Conservation (phyloP, 2,888 invertebrate species). For the Macaria notata region DNA sequence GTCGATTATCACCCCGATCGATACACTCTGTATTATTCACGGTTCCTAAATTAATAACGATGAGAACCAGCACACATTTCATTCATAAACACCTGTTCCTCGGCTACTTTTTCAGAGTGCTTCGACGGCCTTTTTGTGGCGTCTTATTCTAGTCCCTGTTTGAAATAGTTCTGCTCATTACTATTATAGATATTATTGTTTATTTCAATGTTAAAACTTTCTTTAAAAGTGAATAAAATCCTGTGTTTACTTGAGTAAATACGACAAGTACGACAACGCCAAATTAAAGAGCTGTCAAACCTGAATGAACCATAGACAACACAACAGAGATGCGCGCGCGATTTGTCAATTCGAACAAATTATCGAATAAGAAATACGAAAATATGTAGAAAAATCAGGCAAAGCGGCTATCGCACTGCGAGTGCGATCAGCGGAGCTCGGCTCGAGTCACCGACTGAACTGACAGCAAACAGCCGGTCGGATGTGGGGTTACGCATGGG, state of each 20-base stretch:
- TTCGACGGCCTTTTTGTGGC: constrained; percentile 74
- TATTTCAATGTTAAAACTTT: constrained; percentile 24
- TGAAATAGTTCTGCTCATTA: constrained; percentile 16
- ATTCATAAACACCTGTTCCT: constrained; percentile 91
- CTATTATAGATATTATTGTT: constrained; percentile 17
- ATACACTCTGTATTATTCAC: constrained; percentile 78
- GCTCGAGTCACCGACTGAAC: constrained; percentile 54
- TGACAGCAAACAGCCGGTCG: constrained; percentile 76
- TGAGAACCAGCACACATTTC: constrained; percentile 83
- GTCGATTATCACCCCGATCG: constrained; percentile 57
- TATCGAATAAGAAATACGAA: constrained; percentile 29
- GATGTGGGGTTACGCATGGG: constrained; percentile 90
- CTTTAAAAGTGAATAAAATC: constrained; percentile 39
- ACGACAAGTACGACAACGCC: constrained; percentile 78
- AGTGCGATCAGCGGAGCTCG: constrained; percentile 43
- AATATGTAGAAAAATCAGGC: constrained; percentile 16
- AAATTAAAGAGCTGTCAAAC: constrained; percentile 75
- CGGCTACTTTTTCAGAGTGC: constrained; percentile 84
- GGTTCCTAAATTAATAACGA: constrained; percentile 75
- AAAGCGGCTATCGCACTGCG: constrained; percentile 32
- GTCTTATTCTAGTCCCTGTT: constrained; percentile 10
- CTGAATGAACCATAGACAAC: constrained; percentile 68
- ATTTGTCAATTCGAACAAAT: constrained; percentile 39
- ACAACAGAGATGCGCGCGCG: constrained; percentile 57
- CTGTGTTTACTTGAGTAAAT: constrained; percentile 67